Evolutionary conservation across 92 coral and sea anemone genomes (phyloP).

Genomic region (Isaurus tuberculatus): DNA sequence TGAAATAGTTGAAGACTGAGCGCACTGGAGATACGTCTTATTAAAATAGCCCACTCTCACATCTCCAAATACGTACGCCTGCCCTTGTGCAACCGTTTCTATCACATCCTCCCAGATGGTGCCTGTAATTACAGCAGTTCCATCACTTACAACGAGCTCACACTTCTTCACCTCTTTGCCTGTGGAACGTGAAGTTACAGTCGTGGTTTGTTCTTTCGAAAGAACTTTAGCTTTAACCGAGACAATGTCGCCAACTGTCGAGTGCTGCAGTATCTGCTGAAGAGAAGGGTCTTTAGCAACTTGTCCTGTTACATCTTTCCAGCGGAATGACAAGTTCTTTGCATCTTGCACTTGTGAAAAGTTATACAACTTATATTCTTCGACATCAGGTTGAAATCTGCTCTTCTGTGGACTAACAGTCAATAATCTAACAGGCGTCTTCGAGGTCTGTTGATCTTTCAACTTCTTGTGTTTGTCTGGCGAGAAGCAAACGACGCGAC

Average conservation of each 20-base stretch:
- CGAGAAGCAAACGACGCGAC: slow-evolving; percentile 50
- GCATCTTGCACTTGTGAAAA: slow-evolving; percentile 58
- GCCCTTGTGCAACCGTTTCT: slow-evolving; percentile 41
- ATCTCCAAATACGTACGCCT: slow-evolving; percentile 14
- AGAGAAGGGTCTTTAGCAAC: slow-evolving; percentile 5
- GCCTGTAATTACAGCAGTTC: slow-evolving; percentile 51
- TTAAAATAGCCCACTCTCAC: slow-evolving; percentile 12
- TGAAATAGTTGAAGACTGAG: slow-evolving; percentile 43
- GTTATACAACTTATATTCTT: slow-evolving; percentile 58
- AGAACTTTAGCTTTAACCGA: slow-evolving; percentile 46
- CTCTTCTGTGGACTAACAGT: slow-evolving; percentile 56
- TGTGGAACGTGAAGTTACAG: slow-evolving; percentile 52
- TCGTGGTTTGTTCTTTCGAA: slow-evolving; percentile 42
- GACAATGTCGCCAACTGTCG: slow-evolving; percentile 53
- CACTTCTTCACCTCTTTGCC: slow-evolving; percentile 50
- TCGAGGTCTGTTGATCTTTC: slow-evolving; percentile 44
- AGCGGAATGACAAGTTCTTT: slow-evolving; percentile 59
- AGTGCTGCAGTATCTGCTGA: slow-evolving; percentile 18
- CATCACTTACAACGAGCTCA: slow-evolving; percentile 49
- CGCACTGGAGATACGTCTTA: slow-evolving; percentile 45
- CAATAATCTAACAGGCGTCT: slow-evolving; percentile 43
- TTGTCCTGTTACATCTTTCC: slow-evolving; percentile 50
- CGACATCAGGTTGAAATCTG: slow-evolving; percentile 56
- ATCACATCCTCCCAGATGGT: slow-evolving; percentile 55
- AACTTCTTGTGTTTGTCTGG: slow-evolving; percentile 43